A percentile compares a stretch with the other conserved stretches of the same genome.
These are phyloP conservation scores for Anagrus nilaparvatae DNA, from an alignment of 1,140 invertebrate species.

Conservation along the genomic window DNA sequence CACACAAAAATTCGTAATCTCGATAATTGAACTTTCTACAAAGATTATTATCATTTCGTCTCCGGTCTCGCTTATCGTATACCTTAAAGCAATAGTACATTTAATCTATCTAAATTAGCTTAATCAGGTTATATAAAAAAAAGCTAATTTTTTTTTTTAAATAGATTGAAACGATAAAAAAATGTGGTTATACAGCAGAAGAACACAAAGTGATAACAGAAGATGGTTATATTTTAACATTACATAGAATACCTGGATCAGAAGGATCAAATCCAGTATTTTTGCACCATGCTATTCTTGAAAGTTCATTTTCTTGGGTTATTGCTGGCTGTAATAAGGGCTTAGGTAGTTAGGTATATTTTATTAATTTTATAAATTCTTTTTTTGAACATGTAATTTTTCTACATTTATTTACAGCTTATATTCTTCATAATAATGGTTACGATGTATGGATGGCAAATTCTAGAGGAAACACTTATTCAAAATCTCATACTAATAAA, in stretches of 20 bases:
- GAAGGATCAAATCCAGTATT: constrained; percentile 34
- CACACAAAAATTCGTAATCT: too few relatives aligned
- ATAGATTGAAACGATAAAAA: constrained; percentile 51
- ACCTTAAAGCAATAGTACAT: too few relatives aligned
- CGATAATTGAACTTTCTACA: too few relatives aligned
- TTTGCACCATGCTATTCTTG: constrained; percentile 60
- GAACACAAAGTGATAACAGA: constrained; percentile 53
- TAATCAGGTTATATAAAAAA: too few relatives aligned
- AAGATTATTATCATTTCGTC: too few relatives aligned
- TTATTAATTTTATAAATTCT: neutral
- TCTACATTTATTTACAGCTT: constrained; percentile 18
- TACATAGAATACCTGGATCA: constrained; percentile 59
- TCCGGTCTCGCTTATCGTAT: too few relatives aligned
- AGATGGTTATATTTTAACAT: constrained; percentile 61
- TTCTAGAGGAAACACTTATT: constrained; percentile 56
- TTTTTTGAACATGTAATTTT: too few relatives aligned
- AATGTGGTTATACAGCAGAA: constrained; percentile 57
- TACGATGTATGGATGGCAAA: constrained; percentile 69
- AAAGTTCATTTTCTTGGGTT: constrained; percentile 57
- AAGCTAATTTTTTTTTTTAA: too few relatives aligned
- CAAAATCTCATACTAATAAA: constrained; percentile 44
- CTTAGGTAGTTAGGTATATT: constrained; percentile 40
- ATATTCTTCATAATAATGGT: constrained; percentile 47
- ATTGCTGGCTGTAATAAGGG: constrained; percentile 50
- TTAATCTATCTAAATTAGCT: too few relatives aligned